Percentiles rank a stretch among this genome's conserved stretches.
Conservation (phyloP, 1,140 invertebrate genomes). For the Diabrotica undecimpunctata region DNA sequence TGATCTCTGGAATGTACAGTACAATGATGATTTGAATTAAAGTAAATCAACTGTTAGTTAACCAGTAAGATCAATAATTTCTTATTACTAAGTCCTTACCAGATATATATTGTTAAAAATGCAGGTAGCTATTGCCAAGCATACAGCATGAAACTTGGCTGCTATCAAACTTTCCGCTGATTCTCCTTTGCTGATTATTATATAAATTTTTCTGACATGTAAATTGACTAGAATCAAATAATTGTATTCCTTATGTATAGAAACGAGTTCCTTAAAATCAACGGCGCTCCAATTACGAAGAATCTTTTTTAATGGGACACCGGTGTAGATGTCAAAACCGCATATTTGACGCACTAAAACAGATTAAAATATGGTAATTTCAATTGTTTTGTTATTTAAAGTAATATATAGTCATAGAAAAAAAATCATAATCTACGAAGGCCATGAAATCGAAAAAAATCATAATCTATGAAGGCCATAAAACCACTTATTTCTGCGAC, state of each 20-base stretch:
- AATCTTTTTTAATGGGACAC: conserved; percentile 52
- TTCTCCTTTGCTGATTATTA: conserved; percentile 49
- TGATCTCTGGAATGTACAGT: no score
- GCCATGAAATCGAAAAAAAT: no score
- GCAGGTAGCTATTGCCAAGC: conserved; percentile 47
- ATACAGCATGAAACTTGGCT: conserved; percentile 54
- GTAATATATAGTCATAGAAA: no score
- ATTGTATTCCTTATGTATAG: conserved; percentile 46
- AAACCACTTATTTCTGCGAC: no score
- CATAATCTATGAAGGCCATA: no score
- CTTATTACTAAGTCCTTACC: conserved; percentile 25
- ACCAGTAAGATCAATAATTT: no score
- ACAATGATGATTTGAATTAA: no score
- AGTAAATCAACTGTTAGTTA: no score
- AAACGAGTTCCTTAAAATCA: conserved; percentile 43
- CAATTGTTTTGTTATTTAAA: no score
- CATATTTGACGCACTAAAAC: conserved; percentile 49
- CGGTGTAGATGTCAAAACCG: conserved; percentile 53
- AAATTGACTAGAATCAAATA: conserved; percentile 52
- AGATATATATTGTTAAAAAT: conserved; percentile 37
- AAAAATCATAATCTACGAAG: no score
- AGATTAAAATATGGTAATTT: not conserved
- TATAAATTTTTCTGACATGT: conserved; percentile 47
- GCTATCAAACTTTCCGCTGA: conserved; percentile 48
- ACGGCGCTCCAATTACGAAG: conserved; percentile 44